phyloP scores from a whole-genome alignment of 2,113 vertebrate species.

The Poeciliopsis occidentalis region DNA sequence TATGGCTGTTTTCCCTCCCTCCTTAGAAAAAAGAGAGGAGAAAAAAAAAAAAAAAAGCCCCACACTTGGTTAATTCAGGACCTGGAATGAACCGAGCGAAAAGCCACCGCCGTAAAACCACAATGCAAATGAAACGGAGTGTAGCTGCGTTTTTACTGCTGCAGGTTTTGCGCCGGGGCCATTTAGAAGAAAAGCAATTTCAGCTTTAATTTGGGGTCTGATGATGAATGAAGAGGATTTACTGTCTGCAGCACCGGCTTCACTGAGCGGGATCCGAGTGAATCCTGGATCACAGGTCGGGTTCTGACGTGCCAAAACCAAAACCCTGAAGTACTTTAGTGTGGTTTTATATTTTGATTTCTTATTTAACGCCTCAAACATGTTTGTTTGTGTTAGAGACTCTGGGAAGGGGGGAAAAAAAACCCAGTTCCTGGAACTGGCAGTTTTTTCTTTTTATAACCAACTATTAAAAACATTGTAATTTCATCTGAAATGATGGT shows the following conservation, averaged over 20 bases:
- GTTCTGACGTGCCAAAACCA: not conserved
- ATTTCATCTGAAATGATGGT: conserved; percentile 42
- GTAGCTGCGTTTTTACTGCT: conserved; percentile 31
- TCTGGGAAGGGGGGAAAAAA: not conserved
- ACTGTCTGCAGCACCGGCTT: conserved; percentile 7
- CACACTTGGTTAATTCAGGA: conserved; percentile 34
- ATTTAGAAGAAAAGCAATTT: conserved; percentile 49
- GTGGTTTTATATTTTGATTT: not conserved
- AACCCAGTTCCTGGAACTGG: not conserved
- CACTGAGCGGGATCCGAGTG: conserved; percentile 27
- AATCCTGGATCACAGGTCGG: conserved; percentile 13
- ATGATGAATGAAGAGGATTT: conserved; percentile 30
- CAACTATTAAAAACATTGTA: conserved; percentile 38
- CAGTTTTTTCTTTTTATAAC: not conserved
- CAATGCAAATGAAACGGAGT: conserved; percentile 33
- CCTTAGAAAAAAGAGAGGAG: not conserved
- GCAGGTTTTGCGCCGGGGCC: conserved; percentile 29
- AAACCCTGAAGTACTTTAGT: not conserved
- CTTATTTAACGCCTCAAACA: not conserved
- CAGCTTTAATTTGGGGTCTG: conserved; percentile 39
- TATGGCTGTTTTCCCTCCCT: conserved; percentile 21
- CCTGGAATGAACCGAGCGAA: conserved; percentile 38
- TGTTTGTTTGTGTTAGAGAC: not conserved
- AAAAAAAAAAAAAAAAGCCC: too few relatives aligned
- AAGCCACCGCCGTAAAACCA: conserved; percentile 26